Conservation (phyloP, 2,888 invertebrate species). For the Myopa testacea region DNA sequence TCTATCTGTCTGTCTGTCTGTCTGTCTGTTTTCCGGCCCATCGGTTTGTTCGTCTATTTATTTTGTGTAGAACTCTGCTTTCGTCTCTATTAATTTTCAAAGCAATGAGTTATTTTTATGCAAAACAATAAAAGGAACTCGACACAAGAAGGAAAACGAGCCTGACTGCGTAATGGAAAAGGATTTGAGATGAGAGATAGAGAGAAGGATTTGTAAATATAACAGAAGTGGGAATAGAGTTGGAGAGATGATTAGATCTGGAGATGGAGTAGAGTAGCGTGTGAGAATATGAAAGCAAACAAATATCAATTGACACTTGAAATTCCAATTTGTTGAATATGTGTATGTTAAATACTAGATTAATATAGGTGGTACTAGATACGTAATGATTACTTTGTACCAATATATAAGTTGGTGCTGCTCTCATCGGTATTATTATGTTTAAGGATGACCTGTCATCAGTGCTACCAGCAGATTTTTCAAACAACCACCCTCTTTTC, state of each 20-base stretch:
- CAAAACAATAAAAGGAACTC: conserved; percentile 25
- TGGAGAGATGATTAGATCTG: neutral
- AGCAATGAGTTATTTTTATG: conserved; percentile 31
- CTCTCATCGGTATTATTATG: neutral
- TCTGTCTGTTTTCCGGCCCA: neutral
- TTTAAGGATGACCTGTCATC: no score
- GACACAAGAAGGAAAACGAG: neutral
- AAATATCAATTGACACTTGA: conserved; percentile 4
- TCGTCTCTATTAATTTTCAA: conserved; percentile 11
- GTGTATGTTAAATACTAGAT: neutral
- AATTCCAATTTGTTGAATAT: conserved; percentile 14
- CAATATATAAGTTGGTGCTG: neutral
- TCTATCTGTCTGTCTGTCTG: conserved; percentile 9
- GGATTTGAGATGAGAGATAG: neutral
- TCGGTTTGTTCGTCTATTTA: neutral
- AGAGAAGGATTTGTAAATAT: neutral
- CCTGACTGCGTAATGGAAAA: neutral
- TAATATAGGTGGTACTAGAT: neutral
- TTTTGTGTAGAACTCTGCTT: conserved; percentile 10
- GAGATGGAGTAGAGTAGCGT: neutral
- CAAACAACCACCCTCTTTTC: no score
- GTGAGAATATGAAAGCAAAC: neutral
- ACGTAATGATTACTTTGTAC: neutral
- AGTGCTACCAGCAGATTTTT: no score
- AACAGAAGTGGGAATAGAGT: neutral